Conservation (phyloP, 2,888 invertebrate species). For the Ryuthela nishihirai region DNA sequence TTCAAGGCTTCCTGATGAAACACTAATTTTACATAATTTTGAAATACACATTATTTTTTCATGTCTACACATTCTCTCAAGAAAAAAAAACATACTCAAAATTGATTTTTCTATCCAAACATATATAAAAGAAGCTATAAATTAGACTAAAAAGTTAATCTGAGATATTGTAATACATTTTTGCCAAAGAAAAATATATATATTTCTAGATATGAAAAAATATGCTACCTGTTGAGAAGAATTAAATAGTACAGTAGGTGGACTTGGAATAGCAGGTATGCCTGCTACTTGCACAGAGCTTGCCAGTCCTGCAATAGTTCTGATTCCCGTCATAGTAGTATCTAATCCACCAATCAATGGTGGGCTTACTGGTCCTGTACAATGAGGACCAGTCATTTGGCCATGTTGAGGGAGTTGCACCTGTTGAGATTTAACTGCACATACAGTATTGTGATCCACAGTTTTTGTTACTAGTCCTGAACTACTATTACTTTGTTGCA, state of each 20-base stretch:
- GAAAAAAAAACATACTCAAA: too few relatives aligned
- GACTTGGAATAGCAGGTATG: constrained; percentile 67
- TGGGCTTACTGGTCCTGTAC: constrained; percentile 30
- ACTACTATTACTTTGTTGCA: constrained; percentile 23
- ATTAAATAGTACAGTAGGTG: constrained; percentile 73
- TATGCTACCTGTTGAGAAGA: constrained; percentile 58
- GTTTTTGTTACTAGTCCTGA: constrained; percentile 16
- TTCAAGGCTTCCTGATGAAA: too few relatives aligned
- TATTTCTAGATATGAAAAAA: neutral
- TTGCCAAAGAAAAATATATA: too few relatives aligned
- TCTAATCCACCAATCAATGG: constrained; percentile 33
- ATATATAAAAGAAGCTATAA: too few relatives aligned
- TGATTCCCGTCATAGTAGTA: constrained; percentile 26
- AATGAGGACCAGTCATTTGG: constrained; percentile 26
- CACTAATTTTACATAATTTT: too few relatives aligned
- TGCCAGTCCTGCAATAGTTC: constrained; percentile 34
- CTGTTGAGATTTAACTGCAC: constrained; percentile 67
- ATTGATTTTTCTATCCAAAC: too few relatives aligned
- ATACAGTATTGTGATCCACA: constrained; percentile 49
- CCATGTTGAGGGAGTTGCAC: constrained; percentile 27
- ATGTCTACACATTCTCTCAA: neutral
- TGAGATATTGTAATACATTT: too few relatives aligned
- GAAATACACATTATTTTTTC: neutral
- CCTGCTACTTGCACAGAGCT: constrained; percentile 37
- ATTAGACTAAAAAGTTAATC: too few relatives aligned